These are phyloP conservation scores for Sebastiscus albofasciatus DNA, from an alignment of 2,797 vertebrate species.

Conservation along the genomic window DNA sequence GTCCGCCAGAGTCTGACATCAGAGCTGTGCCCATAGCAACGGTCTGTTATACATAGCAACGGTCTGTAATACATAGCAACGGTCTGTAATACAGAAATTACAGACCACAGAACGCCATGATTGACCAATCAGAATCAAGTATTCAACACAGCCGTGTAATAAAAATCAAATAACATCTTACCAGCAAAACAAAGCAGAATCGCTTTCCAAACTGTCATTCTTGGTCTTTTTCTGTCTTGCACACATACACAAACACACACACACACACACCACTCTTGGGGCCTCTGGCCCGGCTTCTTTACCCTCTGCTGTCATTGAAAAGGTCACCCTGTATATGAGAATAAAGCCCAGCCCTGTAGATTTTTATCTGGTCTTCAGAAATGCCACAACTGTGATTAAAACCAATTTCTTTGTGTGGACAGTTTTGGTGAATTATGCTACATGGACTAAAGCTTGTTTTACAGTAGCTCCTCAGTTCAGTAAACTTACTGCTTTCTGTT, in stretches of 20 bases:
- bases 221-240: not conserved
- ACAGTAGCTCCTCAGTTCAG: not conserved
- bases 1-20: no score
- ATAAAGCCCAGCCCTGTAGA: not conserved
- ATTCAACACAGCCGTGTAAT: no score
- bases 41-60: no score
- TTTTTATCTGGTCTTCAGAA: conserved; percentile 16
- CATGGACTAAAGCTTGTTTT: not conserved
- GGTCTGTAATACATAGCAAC: no score
- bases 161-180: not conserved
- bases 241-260: no score
- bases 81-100: no score
- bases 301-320: conserved; percentile 20
- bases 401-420: not conserved
- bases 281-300: not conserved
- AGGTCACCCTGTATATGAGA: conserved; percentile 11
- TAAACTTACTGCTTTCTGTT: not conserved
- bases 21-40: no score
- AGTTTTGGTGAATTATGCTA: not conserved
- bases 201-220: not conserved
- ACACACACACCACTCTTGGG: not conserved
- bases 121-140: no score
- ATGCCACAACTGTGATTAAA: conserved; percentile 14
- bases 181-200: not conserved
- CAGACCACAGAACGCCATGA: no score